Conservation (phyloP, 2,888 invertebrate species). For the Parapristionchus giblindavisi region DNA sequence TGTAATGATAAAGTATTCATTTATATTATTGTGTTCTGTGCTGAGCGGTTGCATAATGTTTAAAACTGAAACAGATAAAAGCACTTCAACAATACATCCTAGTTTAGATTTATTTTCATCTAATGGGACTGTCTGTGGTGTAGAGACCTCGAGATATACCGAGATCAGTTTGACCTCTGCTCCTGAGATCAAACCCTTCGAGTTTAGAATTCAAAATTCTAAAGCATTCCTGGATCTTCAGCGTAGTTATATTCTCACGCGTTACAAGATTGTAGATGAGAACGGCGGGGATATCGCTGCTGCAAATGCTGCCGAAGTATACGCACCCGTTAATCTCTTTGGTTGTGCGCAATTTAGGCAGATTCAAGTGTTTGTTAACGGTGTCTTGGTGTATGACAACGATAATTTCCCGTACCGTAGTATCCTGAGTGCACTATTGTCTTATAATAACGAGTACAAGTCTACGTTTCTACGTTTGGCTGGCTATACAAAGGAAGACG, state of each 20-base stretch:
- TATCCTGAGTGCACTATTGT: background rate
- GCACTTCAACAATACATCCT: constrained; percentile 7
- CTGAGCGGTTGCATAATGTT: constrained; percentile 19
- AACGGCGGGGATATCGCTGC: constrained; percentile 1
- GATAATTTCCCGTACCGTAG: background rate
- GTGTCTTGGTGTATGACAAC: background rate
- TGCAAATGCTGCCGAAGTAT: background rate
- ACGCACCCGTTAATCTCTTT: constrained; percentile 3
- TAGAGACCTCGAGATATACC: constrained; percentile 3
- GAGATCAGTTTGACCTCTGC: constrained; percentile 17
- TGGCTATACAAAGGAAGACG: background rate
- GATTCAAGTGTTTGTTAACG: background rate
- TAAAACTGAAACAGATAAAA: constrained; percentile 17
- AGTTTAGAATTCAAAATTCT: constrained; percentile 18
- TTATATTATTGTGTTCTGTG: too few relatives aligned
- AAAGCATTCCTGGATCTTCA: constrained; percentile 25
- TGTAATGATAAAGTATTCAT: too few relatives aligned
- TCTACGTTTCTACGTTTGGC: background rate
- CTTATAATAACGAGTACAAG: constrained; percentile 4
- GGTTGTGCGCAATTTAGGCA: background rate
- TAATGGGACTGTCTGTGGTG: constrained; percentile 19
- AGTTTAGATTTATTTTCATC: constrained; percentile 16
- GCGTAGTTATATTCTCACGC: constrained; percentile 4
- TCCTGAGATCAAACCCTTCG: constrained; percentile 6
- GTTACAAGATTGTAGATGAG: constrained; percentile 1